Base-by-base conservation (phyloP, 2,888 invertebrate species). In the Tridacna crocea region DNA sequence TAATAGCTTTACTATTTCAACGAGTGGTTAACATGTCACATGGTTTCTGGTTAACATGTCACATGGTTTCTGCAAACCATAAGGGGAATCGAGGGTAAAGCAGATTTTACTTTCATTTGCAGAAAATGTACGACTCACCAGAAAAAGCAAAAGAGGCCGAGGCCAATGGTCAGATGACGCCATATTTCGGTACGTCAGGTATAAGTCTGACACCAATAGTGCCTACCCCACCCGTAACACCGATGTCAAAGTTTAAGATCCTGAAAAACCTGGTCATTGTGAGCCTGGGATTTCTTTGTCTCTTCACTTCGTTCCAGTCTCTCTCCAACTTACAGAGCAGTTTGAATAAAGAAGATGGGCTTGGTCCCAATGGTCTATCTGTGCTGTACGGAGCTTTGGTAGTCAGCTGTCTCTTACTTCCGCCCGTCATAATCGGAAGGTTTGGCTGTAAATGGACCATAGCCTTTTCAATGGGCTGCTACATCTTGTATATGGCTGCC, bases 361-460 rank as follows among this genome's bases (percentile, higher is more conserved):
- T 99, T 72, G 98, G 98, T 65, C 98, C 98, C 0, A 97, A 97
- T 6, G 98, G 98, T 2, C 95, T 98, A 80, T 97, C 98, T 92
- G 97, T 98, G 61, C 97, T 99, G 89, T 99, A 99, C 95, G 97
- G 97, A 55, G 97, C 98, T 12, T 96, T 99, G 68, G 98, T 99
- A 77, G 96, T 99, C 22, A 98, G 99, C 82, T 99, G 99, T 95
- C 97, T 99, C 95, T 98, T 99, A 95, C 96, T 99, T 12, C 91
- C 92, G 1, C 88, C 92, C 12, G 80, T 92, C 12, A 75, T 92
- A 24, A 92, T 93, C 75, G 87, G 85, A 8, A 72, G 85, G 94
- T 96, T 99, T 91, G 98, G 98, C 80, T 98, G 98, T 88, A 99
- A 99, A 95, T 98, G 98, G 98, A 99, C 99, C 15, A 96, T 99